A percentile compares a stretch with the other conserved stretches of the same genome.
Evolutionary conservation across 2,797 vertebrate species (phyloP).

Genomic region (Chaetodon trifasciatus): DNA sequence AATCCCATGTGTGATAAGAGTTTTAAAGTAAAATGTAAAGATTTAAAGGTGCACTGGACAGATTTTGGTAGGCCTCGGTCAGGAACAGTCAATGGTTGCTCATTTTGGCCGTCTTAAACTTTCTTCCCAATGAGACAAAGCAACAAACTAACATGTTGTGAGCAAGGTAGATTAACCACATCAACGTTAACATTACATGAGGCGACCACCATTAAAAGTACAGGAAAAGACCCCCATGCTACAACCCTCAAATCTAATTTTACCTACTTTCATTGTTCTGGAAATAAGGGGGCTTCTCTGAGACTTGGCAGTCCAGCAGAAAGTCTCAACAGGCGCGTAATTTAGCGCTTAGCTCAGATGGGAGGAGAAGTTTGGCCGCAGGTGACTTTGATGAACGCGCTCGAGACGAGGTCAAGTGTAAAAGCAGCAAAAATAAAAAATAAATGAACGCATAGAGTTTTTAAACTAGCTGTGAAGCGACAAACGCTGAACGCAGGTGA

Average conservation of each 20-base stretch:
- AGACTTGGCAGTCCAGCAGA: not conserved
- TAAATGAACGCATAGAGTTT: not conserved
- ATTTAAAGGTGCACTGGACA: not conserved
- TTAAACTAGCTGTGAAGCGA: rapidly evolving
- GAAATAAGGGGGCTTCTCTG: rapidly evolving
- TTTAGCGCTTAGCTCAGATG: not conserved
- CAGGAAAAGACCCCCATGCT: not conserved
- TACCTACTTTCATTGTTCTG: not conserved
- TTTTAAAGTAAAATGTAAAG: not conserved
- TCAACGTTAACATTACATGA: not conserved
- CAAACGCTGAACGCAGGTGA: rapidly evolving
- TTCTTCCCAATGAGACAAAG: not conserved
- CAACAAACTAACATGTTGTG: not conserved
- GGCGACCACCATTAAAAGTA: not conserved
- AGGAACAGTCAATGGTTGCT: not conserved
- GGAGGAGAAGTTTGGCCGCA: conserved; percentile 21
- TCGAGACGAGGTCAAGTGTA: not conserved
- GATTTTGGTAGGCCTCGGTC: not conserved
- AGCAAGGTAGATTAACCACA: not conserved
- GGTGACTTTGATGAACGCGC: conserved; percentile 46
- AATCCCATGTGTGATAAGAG: not conserved
- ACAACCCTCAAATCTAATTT: not conserved
- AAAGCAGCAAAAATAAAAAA: too few relatives aligned
- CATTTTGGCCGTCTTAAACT: not conserved
- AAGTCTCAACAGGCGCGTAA: not conserved